Evolutionary conservation across 2,888 invertebrate species (phyloP), one percentile per base, ranked within the genome.

Genomic region (Acrobasis repandana): DNA sequence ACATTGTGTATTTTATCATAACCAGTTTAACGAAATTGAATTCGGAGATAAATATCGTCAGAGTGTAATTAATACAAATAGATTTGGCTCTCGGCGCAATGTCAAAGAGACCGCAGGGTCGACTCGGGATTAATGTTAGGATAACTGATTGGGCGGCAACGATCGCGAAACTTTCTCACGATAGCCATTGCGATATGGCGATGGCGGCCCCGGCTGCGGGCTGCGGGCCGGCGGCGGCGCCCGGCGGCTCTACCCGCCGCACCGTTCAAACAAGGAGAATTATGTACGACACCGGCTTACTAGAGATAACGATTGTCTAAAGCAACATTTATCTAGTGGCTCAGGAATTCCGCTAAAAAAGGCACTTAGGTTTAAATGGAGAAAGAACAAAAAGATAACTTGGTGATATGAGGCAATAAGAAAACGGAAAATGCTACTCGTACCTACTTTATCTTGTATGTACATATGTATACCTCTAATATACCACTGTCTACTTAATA

Each of bases 81-180:
- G 80, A 79, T 80, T 75, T 76, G 65, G 77, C 74, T 80, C 76
- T 68, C 81, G 83, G 78, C 72, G 73, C 80, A 78, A 72, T 73
- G 82, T 85, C 87, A 88, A 89, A 88, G 86, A 78, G 75, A 77
- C 86, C 87, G 88, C 85, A 67, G 75, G 76, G 74, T 74, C 76
- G 28, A 28, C 28, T 28, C 28, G 70, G 74, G 78, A 80, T 79
- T 79, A 81, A 80, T 79, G 79, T 79, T 82, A 83, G 84, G 84
- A 82, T 85, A 83, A 79, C 75, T 74, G 84, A 85, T 83, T 81
- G 81, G 76, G 76, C 75, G 76, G 73, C 73, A 64, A 60, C 67
- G 76, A 82, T 87, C 83, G 88, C 87, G 76, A 83, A 86, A 84
- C 79, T 85, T 84, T 87, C 89, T 86, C 87, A 88, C 87, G 86